phyloP scores from a whole-genome alignment of 2,888 invertebrate genomes.

The Cantharis flavilabris region DNA sequence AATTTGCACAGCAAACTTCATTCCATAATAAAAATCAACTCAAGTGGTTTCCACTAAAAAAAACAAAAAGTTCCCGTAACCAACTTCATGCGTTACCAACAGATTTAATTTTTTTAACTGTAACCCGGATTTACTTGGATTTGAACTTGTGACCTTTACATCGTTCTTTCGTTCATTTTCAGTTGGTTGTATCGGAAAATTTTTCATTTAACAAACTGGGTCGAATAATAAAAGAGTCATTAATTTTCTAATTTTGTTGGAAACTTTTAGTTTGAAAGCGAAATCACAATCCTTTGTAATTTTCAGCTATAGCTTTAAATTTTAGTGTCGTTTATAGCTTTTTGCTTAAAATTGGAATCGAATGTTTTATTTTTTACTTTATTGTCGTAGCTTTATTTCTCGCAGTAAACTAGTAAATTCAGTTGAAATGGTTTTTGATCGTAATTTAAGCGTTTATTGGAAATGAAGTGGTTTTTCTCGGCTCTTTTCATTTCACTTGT shows the following conservation, averaged over 20 bases:
- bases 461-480: constrained; percentile 4
- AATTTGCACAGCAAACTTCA: not conserved
- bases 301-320: not conserved
- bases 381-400: not conserved
- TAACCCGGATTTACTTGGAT: no score
- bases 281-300: constrained; percentile 12
- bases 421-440: not conserved
- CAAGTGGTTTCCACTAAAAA: no score
- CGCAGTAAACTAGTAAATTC: not conserved
- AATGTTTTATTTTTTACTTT: not conserved
- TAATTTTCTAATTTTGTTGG: constrained; percentile 8
- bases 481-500: constrained; percentile 7
- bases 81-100: no score
- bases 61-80: no score
- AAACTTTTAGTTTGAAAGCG: constrained; percentile 19
- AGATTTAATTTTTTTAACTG: no score
- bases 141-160: no score
- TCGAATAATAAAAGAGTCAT: constrained; percentile 21
- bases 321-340: not conserved
- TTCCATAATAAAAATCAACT: no score
- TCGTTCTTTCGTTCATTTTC: not conserved
- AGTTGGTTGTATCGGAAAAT: not conserved
- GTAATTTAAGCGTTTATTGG: not conserved
- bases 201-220: constrained; percentile 15
- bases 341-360: not conserved